Evolutionary conservation across 2,113 vertebrate species (phyloP), one percentile per base, ranked within the genome.

Genomic region (Lepus timidus): DNA sequence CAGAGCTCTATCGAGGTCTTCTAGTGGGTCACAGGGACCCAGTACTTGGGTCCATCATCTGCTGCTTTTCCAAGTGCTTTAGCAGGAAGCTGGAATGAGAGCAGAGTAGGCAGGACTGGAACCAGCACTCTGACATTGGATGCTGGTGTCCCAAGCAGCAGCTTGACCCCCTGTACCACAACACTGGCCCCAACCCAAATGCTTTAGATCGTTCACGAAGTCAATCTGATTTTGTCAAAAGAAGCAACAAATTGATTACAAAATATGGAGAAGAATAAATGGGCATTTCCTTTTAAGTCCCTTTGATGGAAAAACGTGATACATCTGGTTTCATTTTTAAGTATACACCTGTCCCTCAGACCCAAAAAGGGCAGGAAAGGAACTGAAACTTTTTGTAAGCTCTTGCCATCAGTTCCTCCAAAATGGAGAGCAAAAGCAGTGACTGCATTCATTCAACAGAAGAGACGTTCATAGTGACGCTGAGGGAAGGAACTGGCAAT

Each of bases 191-290:
- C 64, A 49, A 81, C 12, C 52, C 75, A 91, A 74, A 70, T 84
- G 22, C 25, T 80, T 85, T 58, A 61, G 44, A 71, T 51, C 61
- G 85, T 91, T 85, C 8, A 51, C 76, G 74, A 94, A 61, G 16
- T 93, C 90, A 52, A 55, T 76, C 25, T 33, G 61, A 90, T 88
- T 96, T 96, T 90, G 92, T 68, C 51, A 87, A 86, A 86, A 87
- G 64, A 31, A 67, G 79, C 20, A 95, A 85, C 36, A 79, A 87
- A 79, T 70, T 93, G 31, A 52, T 73, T 85, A 22, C 31, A 88
- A 95, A 85, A 91, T 44, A 88, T 9, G 8, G 51, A 83, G 36
- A 74, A 8, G 29, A 58, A 79, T 44, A 81, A 91, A n/a, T 33
- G 29, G 62, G 51, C 36, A 91, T 88, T 96, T 90, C 78, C 64